Evolutionary conservation across 2,888 invertebrate species (phyloP).

Genomic region (Tricholauxania praeusta): DNA sequence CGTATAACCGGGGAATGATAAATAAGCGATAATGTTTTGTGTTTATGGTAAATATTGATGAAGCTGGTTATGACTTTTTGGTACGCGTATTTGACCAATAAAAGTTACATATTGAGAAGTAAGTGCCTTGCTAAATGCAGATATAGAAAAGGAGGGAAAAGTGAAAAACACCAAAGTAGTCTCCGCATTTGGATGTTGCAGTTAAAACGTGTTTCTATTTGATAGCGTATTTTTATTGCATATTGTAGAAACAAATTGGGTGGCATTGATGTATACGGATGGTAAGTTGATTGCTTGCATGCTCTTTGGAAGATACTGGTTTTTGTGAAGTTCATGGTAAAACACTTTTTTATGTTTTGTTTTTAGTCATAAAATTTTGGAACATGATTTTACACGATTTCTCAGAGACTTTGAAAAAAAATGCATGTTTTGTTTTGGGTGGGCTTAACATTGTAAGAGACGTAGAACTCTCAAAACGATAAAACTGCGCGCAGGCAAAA

Average conservation of each 20-base stretch:
- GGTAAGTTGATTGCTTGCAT: not conserved
- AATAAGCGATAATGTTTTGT: slow-evolving; percentile 51
- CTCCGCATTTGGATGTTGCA: not conserved
- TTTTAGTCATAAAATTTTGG: too few species aligned
- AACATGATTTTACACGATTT: too few species aligned
- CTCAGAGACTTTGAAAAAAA: too few species aligned
- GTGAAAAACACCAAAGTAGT: not conserved
- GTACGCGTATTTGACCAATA: not conserved
- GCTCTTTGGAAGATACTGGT: not conserved
- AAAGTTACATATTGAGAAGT: not conserved
- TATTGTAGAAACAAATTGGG: slow-evolving; percentile 21
- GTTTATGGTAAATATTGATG: slow-evolving; percentile 50
- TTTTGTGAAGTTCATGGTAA: too few species aligned
- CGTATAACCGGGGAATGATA: slow-evolving; percentile 39
- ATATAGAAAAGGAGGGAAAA: too few species aligned
- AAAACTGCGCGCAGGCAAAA: too few species aligned
- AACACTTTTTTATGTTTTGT: too few species aligned
- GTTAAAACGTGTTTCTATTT: not conserved
- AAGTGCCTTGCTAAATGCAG: too few species aligned
- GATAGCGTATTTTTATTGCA: not conserved
- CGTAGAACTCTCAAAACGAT: too few species aligned
- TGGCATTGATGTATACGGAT: slow-evolving; percentile 21
- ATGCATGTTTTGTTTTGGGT: too few species aligned
- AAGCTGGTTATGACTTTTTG: slow-evolving; percentile 39
- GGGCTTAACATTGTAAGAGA: too few species aligned